Evolutionary conservation across 2,888 invertebrate species (phyloP).

Genomic region (Troglohyphantes excavatus): DNA sequence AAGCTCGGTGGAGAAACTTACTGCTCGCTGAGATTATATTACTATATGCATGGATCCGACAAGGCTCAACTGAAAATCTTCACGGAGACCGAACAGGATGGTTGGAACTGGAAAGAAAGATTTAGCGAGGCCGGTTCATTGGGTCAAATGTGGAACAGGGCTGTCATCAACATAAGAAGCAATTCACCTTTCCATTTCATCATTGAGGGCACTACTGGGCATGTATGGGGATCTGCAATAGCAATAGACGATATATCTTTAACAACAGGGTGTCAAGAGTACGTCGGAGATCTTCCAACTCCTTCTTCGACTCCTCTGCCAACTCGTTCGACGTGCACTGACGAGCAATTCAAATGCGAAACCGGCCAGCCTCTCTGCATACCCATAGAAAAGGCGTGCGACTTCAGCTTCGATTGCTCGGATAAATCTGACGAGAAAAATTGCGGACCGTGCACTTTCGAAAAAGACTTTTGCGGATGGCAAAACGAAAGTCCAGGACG

Average conservation of each 20-base stretch:
- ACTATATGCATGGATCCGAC: conserved; percentile 63
- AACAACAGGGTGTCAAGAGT: conserved; percentile 54
- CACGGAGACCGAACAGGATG: conserved; percentile 66
- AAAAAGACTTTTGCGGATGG: conserved; percentile 79
- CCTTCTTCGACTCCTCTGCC: conserved; percentile 65
- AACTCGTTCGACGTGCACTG: conserved; percentile 57
- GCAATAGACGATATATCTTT: conserved; percentile 79
- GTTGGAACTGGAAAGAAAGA: conserved; percentile 56
- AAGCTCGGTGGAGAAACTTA: neutral
- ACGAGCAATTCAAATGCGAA: conserved; percentile 56
- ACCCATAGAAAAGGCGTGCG: conserved; percentile 67
- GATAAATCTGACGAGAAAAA: conserved; percentile 78
- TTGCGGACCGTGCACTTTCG: conserved; percentile 79
- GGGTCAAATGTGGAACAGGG: conserved; percentile 77
- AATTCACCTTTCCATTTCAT: conserved; percentile 72
- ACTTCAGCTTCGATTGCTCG: conserved; percentile 72
- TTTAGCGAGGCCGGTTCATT: conserved; percentile 40
- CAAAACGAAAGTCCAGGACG: conserved; percentile 47
- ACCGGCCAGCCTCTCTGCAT: conserved; percentile 63
- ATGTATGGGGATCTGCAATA: conserved; percentile 27
- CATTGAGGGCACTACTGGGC: conserved; percentile 65
- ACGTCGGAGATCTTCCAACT: conserved; percentile 45
- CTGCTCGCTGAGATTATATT: conserved; percentile 74
- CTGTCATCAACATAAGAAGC: conserved; percentile 18
- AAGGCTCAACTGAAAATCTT: conserved; percentile 59